These are phyloP conservation scores for Neodiprion fabricii DNA, from an alignment of 1,140 invertebrate species.

Conservation along the genomic window DNA sequence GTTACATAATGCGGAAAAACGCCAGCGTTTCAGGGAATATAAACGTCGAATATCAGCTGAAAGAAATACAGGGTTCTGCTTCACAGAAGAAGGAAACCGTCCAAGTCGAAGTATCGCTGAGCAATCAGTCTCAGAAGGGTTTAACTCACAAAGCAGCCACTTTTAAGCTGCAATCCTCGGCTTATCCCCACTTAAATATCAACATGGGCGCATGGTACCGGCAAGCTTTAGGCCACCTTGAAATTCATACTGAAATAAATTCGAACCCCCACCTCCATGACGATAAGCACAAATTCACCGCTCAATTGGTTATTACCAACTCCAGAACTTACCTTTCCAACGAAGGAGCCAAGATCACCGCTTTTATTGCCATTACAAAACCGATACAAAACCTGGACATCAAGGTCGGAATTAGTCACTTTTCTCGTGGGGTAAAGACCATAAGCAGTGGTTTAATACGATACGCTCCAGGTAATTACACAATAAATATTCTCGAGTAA, in stretches of 20 bases:
- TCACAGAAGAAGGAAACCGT: slow-evolving; percentile 69
- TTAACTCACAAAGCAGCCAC: slow-evolving; percentile 67
- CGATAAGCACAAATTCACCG: slow-evolving; percentile 64
- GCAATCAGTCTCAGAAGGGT: slow-evolving; percentile 68
- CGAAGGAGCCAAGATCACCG: slow-evolving; percentile 56
- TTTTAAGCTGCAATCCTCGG: slow-evolving; percentile 72
- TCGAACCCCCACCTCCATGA: slow-evolving; percentile 59
- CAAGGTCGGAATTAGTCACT: slow-evolving; percentile 54
- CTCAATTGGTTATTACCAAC: slow-evolving; percentile 64
- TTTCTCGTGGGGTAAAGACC: slow-evolving; percentile 45
- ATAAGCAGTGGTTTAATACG: slow-evolving; percentile 53
- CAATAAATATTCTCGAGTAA: slow-evolving; percentile 8
- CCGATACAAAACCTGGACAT: slow-evolving; percentile 60
- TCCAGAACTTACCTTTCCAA: slow-evolving; percentile 59
- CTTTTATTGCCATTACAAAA: slow-evolving; percentile 57
- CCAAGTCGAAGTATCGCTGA: slow-evolving; percentile 69
- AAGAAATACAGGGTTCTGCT: slow-evolving; percentile 50
- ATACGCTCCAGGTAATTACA: slow-evolving; percentile 56
- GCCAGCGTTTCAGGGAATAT: slow-evolving; percentile 65
- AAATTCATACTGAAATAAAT: slow-evolving; percentile 62
- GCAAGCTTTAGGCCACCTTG: slow-evolving; percentile 63
- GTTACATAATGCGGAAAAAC: slow-evolving; percentile 69
- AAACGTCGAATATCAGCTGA: slow-evolving; percentile 72
- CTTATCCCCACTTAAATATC: slow-evolving; percentile 79
- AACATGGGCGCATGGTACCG: slow-evolving; percentile 70